Evolutionary conservation across 2,113 vertebrate genomes (phyloP).

Genomic region (Crotalus helleri): DNA sequence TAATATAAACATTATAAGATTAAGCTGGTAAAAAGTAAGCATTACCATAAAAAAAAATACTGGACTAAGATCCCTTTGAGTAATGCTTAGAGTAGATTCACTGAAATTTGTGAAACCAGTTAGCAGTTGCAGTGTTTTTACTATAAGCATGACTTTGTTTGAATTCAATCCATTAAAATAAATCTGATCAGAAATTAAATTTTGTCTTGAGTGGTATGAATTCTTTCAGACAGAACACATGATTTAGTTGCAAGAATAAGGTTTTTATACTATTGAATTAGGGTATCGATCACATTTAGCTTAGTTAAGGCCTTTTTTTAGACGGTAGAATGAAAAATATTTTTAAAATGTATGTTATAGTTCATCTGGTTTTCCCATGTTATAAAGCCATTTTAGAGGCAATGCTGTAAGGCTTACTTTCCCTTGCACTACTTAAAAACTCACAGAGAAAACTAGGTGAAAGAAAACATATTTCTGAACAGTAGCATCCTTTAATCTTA

Average conservation of each 20-base stretch:
- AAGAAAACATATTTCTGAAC: not conserved
- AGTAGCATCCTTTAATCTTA: not conserved
- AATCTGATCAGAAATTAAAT: not conserved
- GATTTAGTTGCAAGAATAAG: constrained; percentile 27
- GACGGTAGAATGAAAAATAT: constrained; percentile 5
- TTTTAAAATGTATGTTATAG: not conserved
- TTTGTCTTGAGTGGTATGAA: constrained; percentile 18
- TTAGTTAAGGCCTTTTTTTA: constrained; percentile 32
- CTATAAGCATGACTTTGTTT: not conserved
- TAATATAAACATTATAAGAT: not conserved
- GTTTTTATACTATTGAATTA: constrained; percentile 26
- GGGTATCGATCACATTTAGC: constrained; percentile 27
- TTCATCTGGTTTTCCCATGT: not conserved
- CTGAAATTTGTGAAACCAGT: not conserved
- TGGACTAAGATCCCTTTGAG: not conserved
- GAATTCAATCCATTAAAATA: not conserved
- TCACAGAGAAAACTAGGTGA: not conserved
- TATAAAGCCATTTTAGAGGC: not conserved
- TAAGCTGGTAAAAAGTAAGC: not conserved
- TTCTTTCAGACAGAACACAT: constrained; percentile 21
- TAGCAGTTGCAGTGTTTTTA: not conserved
- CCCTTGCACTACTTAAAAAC: not conserved
- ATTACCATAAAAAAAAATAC: not conserved
- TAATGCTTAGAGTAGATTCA: not conserved
- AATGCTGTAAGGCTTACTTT: not conserved